A percentile compares a stretch with the other conserved stretches of the same genome.
Conservation (phyloP, 1,140 invertebrate species). For the Euwallacea similis region DNA sequence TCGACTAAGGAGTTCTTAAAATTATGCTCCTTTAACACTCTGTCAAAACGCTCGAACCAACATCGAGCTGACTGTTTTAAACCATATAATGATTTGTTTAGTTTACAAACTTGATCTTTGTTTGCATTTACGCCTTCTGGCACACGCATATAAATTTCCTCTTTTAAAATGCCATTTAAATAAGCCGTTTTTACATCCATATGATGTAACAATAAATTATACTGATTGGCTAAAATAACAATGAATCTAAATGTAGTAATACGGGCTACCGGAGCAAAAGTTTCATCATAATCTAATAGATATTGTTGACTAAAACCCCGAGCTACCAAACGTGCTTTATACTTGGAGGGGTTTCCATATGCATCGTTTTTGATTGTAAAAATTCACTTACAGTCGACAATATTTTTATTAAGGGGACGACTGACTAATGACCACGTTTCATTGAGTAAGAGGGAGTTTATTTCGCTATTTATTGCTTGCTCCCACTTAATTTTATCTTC, state of each 20-base stretch:
- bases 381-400: too few species aligned
- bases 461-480: too few species aligned
- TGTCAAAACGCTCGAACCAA: constrained; percentile 10
- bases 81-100: constrained; percentile 1
- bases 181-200: constrained; percentile 8
- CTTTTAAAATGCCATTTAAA: constrained; percentile 2
- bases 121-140: constrained; percentile 10
- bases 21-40: not conserved
- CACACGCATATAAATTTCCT: constrained; percentile 10
- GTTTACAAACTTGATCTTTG: constrained; percentile 3
- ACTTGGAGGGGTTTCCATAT: too few species aligned
- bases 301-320: not conserved
- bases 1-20: too few species aligned
- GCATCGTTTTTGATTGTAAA: too few species aligned
- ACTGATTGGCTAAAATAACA: not conserved
- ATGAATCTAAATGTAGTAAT: constrained; percentile 2
- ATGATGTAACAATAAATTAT: constrained; percentile 5
- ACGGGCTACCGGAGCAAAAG: constrained; percentile 1
- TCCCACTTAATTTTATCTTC: too few species aligned
- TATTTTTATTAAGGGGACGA: too few species aligned
- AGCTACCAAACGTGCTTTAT: not conserved
- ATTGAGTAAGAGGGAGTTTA: too few species aligned
- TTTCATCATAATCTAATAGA: constrained; percentile 7
- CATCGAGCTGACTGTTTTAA: constrained; percentile 5
- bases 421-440: too few species aligned